These are phyloP conservation scores for Clavelina lepadiformis DNA, from an alignment of 23 tunicate species.

Conservation along the genomic window DNA sequence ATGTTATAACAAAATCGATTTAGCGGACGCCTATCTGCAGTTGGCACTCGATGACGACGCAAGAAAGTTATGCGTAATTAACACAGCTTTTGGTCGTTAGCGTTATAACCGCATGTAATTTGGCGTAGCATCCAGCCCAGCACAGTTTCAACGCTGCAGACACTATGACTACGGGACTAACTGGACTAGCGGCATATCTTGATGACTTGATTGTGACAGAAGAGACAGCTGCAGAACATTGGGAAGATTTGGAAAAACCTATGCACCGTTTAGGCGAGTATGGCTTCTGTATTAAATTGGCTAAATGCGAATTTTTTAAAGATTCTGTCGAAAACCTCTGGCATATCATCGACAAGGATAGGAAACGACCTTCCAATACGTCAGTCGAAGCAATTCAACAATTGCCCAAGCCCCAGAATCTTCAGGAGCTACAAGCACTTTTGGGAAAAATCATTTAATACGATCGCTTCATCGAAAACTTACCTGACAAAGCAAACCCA, in stretches of 20 bases:
- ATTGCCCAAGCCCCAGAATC: conserved; percentile 1
- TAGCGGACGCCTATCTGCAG: conserved; percentile 25
- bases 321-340: no score
- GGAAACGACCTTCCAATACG: conserved; percentile 5
- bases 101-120: conserved; percentile 6
- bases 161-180: background rate
- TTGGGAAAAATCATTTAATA: background rate
- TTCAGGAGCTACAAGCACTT: conserved; percentile 2
- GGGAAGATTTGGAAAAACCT: conserved; percentile 1
- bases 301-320: conserved; percentile 3
- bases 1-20: conserved; percentile 17
- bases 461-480: no score
- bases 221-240: background rate
- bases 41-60: conserved; percentile 13
- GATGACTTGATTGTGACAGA: background rate
- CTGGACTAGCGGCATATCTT: conserved; percentile 1
- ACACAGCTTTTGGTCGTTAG: conserved; percentile 5
- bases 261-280: no score
- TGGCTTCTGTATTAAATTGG: background rate
- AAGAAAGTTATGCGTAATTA: conserved; percentile 9
- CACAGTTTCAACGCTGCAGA: conserved; percentile 11
- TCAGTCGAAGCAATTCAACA: background rate
- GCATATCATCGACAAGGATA: conserved; percentile 8
- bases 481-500: conserved; percentile 6
- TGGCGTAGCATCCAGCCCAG: conserved; percentile 18